These are phyloP conservation scores for Eupsittula cactorum DNA, from an alignment of 2,113 vertebrate genomes.

Conservation along the genomic window DNA sequence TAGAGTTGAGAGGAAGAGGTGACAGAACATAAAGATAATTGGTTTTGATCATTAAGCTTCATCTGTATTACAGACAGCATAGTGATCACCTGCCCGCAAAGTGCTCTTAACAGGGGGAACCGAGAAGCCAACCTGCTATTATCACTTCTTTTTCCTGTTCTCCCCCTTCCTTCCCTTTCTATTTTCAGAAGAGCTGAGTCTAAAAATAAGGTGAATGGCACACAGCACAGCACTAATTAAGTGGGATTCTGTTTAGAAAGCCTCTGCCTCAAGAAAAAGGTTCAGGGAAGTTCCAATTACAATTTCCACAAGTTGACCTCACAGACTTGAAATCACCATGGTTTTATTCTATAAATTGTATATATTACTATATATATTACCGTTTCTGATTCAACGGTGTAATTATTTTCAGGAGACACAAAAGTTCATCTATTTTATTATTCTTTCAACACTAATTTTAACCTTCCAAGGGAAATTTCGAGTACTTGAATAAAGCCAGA, in stretches of 20 bases:
- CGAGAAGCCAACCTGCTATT: not conserved
- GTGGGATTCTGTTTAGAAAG: not conserved
- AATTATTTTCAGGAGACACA: constrained; percentile 13
- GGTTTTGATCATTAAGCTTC: not conserved
- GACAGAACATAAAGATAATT: not conserved
- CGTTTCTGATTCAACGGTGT: not conserved
- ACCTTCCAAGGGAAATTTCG: constrained; percentile 41
- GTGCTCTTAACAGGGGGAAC: not conserved
- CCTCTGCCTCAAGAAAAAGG: not conserved
- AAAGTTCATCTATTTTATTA: not conserved
- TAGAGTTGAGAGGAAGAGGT: not conserved
- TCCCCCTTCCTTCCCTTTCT: not conserved
- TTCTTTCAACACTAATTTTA: not conserved
- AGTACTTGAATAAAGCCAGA: not conserved
- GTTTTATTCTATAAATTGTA: not conserved
- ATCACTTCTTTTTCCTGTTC: not conserved
- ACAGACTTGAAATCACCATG: not conserved
- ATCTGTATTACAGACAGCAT: not conserved
- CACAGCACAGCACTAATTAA: not conserved
- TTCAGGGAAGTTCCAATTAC: not conserved
- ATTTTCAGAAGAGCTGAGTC: constrained; percentile 22
- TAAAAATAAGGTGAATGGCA: constrained; percentile 52
- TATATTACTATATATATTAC: not conserved
- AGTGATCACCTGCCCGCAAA: not conserved
- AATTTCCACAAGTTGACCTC: not conserved